Conservation (phyloP, 2,888 invertebrate species). For the Phaedon cochleariae region DNA sequence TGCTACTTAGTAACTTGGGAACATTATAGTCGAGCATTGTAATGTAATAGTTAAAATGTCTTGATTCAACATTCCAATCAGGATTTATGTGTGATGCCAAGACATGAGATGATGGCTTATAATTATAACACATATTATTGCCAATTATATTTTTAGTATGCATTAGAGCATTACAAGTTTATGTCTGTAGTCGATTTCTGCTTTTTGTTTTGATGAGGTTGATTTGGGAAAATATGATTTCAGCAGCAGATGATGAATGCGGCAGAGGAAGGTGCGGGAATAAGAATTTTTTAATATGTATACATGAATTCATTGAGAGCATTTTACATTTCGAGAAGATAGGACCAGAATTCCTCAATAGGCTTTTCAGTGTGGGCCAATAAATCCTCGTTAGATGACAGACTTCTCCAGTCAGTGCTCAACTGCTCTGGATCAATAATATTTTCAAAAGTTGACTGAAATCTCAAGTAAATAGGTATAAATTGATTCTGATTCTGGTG, state of each 20-base stretch:
- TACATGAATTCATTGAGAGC: too few relatives aligned
- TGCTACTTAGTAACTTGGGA: too few relatives aligned
- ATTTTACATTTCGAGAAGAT: too few relatives aligned
- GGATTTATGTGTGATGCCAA: neutral
- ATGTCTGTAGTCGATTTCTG: neutral
- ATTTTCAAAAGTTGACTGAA: constrained; percentile 14
- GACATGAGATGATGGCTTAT: neutral
- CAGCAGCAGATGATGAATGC: too few relatives aligned
- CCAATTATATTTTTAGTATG: constrained; percentile 6
- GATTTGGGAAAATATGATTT: too few relatives aligned
- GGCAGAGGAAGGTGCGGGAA: too few relatives aligned
- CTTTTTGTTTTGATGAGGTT: too few relatives aligned
- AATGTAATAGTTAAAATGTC: too few relatives aligned
- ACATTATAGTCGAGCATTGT: too few relatives aligned
- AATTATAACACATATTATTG: neutral
- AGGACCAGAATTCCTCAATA: too few relatives aligned
- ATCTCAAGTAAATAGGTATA: constrained; percentile 17
- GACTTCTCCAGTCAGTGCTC: constrained; percentile 19
- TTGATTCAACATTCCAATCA: neutral
- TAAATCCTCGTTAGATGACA: constrained; percentile 14
- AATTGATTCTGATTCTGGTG: too few relatives aligned
- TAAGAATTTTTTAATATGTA: too few relatives aligned
- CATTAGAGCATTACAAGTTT: neutral
- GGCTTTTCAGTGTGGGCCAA: constrained; percentile 2
- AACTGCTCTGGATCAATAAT: constrained; percentile 12